These are phyloP conservation scores for Dasypogon diadema DNA, from an alignment of 2,888 invertebrate species.

Conservation along the genomic window DNA sequence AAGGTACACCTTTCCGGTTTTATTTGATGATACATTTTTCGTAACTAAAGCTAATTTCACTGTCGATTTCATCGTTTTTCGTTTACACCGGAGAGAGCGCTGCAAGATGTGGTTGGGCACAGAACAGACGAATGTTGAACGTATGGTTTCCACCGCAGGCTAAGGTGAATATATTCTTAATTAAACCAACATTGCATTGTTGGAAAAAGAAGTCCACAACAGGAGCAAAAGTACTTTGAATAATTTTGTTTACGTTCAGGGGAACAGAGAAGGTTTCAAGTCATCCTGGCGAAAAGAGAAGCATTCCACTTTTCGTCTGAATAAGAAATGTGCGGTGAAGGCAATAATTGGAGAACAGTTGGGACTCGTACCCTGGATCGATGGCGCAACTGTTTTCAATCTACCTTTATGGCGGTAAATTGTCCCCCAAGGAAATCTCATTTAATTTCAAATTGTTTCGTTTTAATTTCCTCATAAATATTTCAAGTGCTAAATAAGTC, in stretches of 20 bases:
- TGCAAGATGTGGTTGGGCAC: no score
- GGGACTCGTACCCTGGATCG: not conserved
- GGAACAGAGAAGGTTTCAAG: not conserved
- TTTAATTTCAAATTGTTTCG: conserved; percentile 21
- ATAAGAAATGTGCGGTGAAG: not conserved
- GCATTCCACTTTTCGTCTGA: not conserved
- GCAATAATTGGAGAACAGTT: not conserved
- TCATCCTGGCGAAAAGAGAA: not conserved
- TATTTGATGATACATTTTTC: no score
- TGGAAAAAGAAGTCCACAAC: not conserved
- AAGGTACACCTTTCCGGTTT: no score
- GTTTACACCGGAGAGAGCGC: no score
- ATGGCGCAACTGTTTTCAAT: not conserved
- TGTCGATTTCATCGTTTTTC: no score
- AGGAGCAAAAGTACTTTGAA: not conserved
- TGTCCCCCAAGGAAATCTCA: not conserved
- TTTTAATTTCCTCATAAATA: not conserved
- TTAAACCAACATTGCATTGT: not conserved
- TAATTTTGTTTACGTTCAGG: not conserved
- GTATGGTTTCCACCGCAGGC: not conserved
- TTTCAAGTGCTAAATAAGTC: not conserved
- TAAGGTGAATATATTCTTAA: not conserved
- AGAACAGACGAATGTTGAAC: not conserved
- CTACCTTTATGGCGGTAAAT: not conserved
- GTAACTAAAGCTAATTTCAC: no score